A percentile compares a stretch with the other conserved stretches of the same genome.
phyloP scores from a whole-genome alignment of 2,888 invertebrate genomes.

The Drosophila vallismaia region DNA sequence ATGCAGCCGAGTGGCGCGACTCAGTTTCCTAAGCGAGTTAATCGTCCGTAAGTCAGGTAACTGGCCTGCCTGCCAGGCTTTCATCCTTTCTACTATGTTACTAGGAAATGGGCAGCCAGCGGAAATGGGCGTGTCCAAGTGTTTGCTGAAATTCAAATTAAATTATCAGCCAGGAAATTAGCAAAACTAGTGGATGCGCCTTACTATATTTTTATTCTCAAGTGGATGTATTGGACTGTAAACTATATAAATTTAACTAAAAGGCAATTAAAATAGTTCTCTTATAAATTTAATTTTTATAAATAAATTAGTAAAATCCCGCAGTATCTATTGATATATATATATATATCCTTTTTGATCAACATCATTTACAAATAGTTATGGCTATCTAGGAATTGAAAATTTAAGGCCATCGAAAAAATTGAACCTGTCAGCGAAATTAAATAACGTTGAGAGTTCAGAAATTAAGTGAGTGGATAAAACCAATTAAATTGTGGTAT shows the following conservation, averaged over 20 bases:
- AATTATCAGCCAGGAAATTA: constrained; percentile 28
- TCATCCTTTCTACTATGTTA: not conserved
- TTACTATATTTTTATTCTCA: not conserved
- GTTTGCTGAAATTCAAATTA: constrained; percentile 20
- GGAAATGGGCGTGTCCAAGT: constrained; percentile 18
- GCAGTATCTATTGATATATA: too few relatives aligned
- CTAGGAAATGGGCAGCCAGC: constrained; percentile 18
- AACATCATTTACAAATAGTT: not conserved
- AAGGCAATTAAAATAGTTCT: too few relatives aligned
- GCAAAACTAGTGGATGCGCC: constrained; percentile 12
- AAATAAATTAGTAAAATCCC: too few relatives aligned
- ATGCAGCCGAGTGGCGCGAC: constrained; percentile 56
- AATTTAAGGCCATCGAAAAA: not conserved
- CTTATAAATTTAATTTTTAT: too few relatives aligned
- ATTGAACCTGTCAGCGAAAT: not conserved
- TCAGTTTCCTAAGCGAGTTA: constrained; percentile 45
- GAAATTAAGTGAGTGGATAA: not conserved
- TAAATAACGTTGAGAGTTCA: not conserved
- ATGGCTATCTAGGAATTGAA: not conserved
- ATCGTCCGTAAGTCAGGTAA: constrained; percentile 33
- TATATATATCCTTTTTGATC: too few relatives aligned
- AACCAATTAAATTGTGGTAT: constrained; percentile 1
- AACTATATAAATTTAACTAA: too few relatives aligned
- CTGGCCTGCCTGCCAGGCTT: constrained; percentile 27
- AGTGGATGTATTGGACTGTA: too few relatives aligned